Evolutionary conservation across 2,888 invertebrate genomes (phyloP), one percentile per base, ranked within the genome.

Genomic region (Agrochola lychnidis): DNA sequence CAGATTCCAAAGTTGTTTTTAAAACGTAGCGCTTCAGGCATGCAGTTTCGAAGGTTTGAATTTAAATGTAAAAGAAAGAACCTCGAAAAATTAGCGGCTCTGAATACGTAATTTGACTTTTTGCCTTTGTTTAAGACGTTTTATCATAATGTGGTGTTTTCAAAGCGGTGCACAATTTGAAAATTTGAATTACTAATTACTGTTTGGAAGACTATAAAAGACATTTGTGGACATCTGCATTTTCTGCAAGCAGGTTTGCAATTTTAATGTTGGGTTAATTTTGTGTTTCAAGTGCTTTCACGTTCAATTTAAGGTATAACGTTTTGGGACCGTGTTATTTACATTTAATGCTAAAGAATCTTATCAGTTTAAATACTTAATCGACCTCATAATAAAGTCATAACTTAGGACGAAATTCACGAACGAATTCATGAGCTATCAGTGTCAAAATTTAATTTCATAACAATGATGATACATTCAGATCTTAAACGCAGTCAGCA

Each of bases 1-100:
- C 76, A 82, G 72, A 86, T 88, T 87, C 77, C 79, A 78, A 88
- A 82, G 77, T 89, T 79, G 83, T 85, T 87, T 89, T 86, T 85
- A 89, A 87, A 83, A 78, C 78, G 82, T 81, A 83, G 82, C 74
- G 83, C 89, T 90, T 72, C 45, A 68, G 89, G 90, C 81, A 40
- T 79, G 76, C 71, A 84, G 83, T 72, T 78, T 81, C 73, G 78
- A 83, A 80, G 81, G 67, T 76, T 81, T 53, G 62, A 74, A 87
- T 85, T 82, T 78, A 78, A 82, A 84, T 84, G 73, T 72, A 76
- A 67, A 79, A 72, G 74, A 73, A 72, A 73, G 66, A 69, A 78
- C 56, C 45, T 68, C 57, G 53, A 71, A 78, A 79, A 79, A 82
- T 87, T 78, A 70, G 73, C 67, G 61, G 67, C 68, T 81, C 63